Conservation (phyloP, 2,888 invertebrate genomes). For the Cataglyphis albicans region DNA sequence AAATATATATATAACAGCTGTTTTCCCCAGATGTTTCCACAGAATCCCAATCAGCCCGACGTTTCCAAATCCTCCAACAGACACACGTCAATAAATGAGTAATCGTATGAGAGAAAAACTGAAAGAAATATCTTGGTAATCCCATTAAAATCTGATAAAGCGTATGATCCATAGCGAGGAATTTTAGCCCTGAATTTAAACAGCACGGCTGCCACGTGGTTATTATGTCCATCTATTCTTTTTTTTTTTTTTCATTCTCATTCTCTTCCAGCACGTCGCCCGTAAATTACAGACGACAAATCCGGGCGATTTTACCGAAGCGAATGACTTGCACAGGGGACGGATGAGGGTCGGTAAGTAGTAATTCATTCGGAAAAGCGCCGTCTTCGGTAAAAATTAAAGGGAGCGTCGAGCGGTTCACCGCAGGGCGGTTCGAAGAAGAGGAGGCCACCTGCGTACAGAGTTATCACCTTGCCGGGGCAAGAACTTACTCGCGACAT, state of each 20-base stretch:
- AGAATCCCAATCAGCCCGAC: constrained; percentile 35
- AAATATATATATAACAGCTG: not conserved
- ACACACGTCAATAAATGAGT: constrained; percentile 19
- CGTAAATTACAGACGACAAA: constrained; percentile 69
- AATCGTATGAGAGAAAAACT: not conserved
- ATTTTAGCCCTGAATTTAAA: constrained; percentile 41
- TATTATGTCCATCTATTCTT: constrained; percentile 49
- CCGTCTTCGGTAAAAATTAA: constrained; percentile 70
- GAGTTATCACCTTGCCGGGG: constrained; percentile 78
- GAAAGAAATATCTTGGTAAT: constrained; percentile 25
- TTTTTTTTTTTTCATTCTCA: constrained; percentile 19
- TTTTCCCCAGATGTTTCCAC: not conserved
- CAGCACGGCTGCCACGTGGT: constrained; percentile 31
- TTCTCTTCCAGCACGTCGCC: constrained; percentile 32
- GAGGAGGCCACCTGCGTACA: constrained; percentile 79
- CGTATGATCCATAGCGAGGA: constrained; percentile 6
- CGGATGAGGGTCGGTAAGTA: constrained; percentile 61
- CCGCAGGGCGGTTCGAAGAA: constrained; percentile 32
- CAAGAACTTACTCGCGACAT: constrained; percentile 61
- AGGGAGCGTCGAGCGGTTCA: constrained; percentile 56
- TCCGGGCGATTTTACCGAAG: constrained; percentile 66
- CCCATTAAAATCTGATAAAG: constrained; percentile 48
- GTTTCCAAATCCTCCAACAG: constrained; percentile 25
- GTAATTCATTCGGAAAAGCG: constrained; percentile 70
- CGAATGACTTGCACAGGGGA: constrained; percentile 14